Evolutionary conservation across 2,113 vertebrate genomes (phyloP), one percentile per base, ranked within the genome.

Genomic region (Tiliqua scincoides): DNA sequence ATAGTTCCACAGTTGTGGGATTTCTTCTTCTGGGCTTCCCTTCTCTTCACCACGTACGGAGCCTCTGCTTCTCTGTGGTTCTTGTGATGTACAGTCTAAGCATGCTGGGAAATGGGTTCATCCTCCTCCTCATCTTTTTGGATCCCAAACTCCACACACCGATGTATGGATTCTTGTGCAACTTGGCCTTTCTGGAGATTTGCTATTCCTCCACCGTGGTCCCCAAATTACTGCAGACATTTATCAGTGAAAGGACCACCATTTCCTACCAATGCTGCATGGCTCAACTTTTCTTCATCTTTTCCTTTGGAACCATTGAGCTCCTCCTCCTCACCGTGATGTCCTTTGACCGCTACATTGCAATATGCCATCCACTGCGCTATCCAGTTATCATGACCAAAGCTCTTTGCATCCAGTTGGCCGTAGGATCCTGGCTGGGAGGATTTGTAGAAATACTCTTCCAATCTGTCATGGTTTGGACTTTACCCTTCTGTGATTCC

Each of bases 341-440:
- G 90, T 90, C 91, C 25, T 94, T 89, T 35, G 90, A 92, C 84
- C 27, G 40, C 20, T 91, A 91, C 59, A n/a, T 90, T 52, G 86
- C 92, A 80, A 92, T 92, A 70, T 95, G 93, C 27, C 89, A 88
- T 0, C 93, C 92, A 73, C 88, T 94, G 73, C 92, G 89, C 72
- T 95, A 95, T 6, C 87, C 84, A 48, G 9, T 90, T n/a, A 89
- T 94, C 35, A 95, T 92, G 93, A 68, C 87, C 79, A 84, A 2
- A 43, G 82, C 35, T 17, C 30, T 37, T 17, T 88, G 84, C 8
- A 27, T 79, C 43, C 57, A 63, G 30, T 21, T 92, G 63, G 30
- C 4, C 63, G 25, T 23, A 3, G 3, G n/a, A 54, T 70, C 2
- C 6, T n/a, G 82, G 65, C 82, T 68, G 20, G 57, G 0, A 48